phyloP scores from a whole-genome alignment of 2,113 vertebrate genomes.

The Pteruthius melanotis region DNA sequence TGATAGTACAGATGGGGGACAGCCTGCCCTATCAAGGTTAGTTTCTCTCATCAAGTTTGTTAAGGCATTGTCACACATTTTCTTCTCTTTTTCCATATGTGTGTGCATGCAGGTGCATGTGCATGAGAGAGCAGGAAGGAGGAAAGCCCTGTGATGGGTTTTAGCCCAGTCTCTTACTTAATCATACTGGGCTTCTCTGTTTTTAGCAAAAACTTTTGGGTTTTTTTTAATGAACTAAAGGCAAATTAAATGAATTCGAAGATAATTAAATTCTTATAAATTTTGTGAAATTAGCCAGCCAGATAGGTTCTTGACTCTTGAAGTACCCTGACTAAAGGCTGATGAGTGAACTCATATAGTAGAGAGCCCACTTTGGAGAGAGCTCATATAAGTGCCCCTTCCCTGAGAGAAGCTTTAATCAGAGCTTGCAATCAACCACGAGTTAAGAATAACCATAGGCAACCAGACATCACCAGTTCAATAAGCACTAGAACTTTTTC shows the following conservation, averaged over 20 bases:
- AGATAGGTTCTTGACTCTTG: not conserved
- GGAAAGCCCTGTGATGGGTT: not conserved
- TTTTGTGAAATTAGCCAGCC: not conserved
- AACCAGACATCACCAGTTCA: not conserved
- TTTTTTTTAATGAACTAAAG: not conserved
- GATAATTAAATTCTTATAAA: not conserved
- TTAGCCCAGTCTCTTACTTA: not conserved
- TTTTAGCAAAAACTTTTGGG: not conserved
- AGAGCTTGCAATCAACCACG: not conserved
- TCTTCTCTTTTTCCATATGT: not conserved
- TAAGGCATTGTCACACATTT: not conserved
- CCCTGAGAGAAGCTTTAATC: not conserved
- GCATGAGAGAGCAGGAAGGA: not conserved
- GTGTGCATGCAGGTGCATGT: fast-evolving
- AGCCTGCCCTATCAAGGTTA: not conserved
- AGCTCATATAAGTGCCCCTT: not conserved
- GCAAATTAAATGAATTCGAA: not conserved
- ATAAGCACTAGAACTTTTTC: not conserved
- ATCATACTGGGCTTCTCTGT: not conserved
- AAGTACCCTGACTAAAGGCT: not conserved
- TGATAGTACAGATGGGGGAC: too few relatives aligned
- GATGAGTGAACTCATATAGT: not conserved
- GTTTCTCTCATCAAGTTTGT: not conserved
- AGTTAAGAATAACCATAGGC: not conserved
- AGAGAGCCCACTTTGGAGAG: not conserved